Base-by-base conservation (phyloP, 2,113 vertebrate genomes). In the Cavia porcellus region DNA sequence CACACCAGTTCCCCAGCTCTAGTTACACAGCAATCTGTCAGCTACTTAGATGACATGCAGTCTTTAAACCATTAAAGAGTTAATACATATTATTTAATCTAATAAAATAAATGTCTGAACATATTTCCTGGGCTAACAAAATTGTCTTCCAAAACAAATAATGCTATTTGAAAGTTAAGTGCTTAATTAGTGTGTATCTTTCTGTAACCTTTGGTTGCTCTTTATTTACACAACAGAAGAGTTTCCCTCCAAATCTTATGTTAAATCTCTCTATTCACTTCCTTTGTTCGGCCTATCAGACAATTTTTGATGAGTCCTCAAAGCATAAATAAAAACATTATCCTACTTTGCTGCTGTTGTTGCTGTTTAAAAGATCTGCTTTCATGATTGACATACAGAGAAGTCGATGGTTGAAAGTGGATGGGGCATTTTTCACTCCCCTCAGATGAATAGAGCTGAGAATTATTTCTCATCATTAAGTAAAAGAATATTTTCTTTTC, bases 391-490 rank as follows among this genome's bases (percentile, higher is more conserved):
- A 92, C 96, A 94, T 95, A 4, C 77, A 97, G 68, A 61, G 72
- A 98, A 89, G 57, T 24, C 89, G 95, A 97, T 96, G 86, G 96
- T 30, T 89, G 82, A 98, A 98, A 96, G 2, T 77, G 45, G 92
- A 85, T 91, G 87, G 96, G 52, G 50, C 94, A 85, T 97, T 98
- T 98, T 98, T 97, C 84, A 94, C 84, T 98, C 50, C 35, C 92
- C 92, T 98, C 97, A 98, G 86, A 96, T 98, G 95, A 92, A 66
- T 59, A 98, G 92, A 86, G 38, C 82, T 98, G 93, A 80, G 92
- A 98, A 98, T 98, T 97, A 98, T 98, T 98, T 98, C 96, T 98
- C 96, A 96, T 98, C 94, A 97, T 98, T 98, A 98, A 97, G 70
- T 93, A 94, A 97, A 98, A 98, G 97, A 97, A 75, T 22, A 95